Evolutionary conservation across 2,797 vertebrate species (phyloP).

Genomic region (Eutrigla gurnardus): DNA sequence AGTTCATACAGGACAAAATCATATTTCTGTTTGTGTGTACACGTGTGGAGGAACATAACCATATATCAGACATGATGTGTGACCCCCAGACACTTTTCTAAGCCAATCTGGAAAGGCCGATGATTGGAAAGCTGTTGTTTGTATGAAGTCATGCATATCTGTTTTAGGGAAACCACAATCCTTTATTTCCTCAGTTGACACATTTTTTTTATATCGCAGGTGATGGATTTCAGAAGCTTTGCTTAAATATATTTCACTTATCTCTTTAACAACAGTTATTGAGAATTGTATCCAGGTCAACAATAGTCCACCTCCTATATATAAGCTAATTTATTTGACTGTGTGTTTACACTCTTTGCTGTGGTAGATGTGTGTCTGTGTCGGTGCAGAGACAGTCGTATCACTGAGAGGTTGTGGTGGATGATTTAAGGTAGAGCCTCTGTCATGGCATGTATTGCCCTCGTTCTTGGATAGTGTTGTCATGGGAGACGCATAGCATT

Average conservation of each 20-base stretch:
- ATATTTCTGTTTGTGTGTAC: conserved; percentile 58
- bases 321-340: not conserved
- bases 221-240: conserved; percentile 11
- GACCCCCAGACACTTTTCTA: conserved; percentile 13
- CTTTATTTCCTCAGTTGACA: conserved; percentile 4
- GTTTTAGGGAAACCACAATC: not conserved
- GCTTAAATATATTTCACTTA: not conserved
- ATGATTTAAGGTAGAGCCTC: conserved; percentile 55
- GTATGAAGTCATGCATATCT: conserved; percentile 10
- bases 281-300: not conserved
- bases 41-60: conserved; percentile 4
- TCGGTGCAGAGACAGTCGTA: not conserved
- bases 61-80: conserved; percentile 42
- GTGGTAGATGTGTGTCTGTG: conserved; percentile 3
- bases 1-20: conserved; percentile 59
- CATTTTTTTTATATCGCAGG: conserved; percentile 1
- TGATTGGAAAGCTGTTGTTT: conserved; percentile 24
- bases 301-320: not conserved
- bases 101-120: conserved; percentile 10
- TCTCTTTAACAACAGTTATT: not conserved
- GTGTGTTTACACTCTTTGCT: not conserved
- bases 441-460: conserved; percentile 47
- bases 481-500: conserved; percentile 59
- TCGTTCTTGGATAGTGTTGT: conserved; percentile 65
- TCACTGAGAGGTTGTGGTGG: conserved; percentile 1